Base-by-base conservation (phyloP, 23 tunicate genomes). In the Ciona savignyi region DNA sequence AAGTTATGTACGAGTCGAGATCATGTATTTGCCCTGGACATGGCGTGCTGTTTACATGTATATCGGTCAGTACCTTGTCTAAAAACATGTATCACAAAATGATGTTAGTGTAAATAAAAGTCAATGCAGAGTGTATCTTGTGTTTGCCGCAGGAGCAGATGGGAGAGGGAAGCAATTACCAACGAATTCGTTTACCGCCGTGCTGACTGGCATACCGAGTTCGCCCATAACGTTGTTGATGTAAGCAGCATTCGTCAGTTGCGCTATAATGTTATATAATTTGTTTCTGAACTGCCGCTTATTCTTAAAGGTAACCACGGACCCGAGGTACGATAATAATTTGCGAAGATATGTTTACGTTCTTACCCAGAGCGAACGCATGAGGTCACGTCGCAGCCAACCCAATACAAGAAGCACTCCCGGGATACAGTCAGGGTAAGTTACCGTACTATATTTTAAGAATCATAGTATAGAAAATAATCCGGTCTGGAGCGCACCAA, bases 331-430 rank as follows among this genome's bases (percentile, higher is more conserved):
- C 72, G 97, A 91, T 77, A 91, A 91, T 91, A 75, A 68, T 62
- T 80, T 74, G 29, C 86, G 97, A 31, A 76, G 97, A 30, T 91
- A 91, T 71, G 97, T 91, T 3, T 91, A 91, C 76, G 97, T 91
- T 15, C 71, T 91, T 65, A 91, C 93, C 30, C 97, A 91, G 76
- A 91, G 97, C 61, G 77, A 75, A 33, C 82, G 77, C 29, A 91
- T 91, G 97, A 70, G 81, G 33, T 74, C 32, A 29, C 72, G 85
- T 24, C 66, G 89, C 11, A 4, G 23, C 32, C 89, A 73, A 29
- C 84, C 86, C 6, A 56, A 70, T 34, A 88, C 96, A 26, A 65
- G 96, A 51, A 81, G 96, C 62, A 48, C 73, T 22, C 34, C 29
- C 42, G 79, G 32, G 73, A 90, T n/a, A n/a, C n/a, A n/a, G n/a